Percentiles rank a stretch among this genome's conserved stretches.
phyloP scores from a whole-genome alignment of 2,888 invertebrate species.

The Cryptocheilus praepositus region DNA sequence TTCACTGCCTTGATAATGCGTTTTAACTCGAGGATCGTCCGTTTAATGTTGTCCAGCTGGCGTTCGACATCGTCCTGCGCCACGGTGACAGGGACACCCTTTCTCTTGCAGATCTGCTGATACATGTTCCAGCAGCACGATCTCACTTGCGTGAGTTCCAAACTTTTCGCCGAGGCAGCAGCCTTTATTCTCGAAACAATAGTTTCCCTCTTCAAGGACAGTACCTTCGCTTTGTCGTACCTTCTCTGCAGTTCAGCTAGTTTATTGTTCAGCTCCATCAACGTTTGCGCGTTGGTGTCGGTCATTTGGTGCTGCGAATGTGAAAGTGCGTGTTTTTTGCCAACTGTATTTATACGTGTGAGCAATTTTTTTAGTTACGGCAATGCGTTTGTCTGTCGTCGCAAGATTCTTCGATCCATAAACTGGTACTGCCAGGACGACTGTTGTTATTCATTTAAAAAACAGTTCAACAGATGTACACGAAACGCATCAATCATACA shows the following conservation, averaged over 20 bases:
- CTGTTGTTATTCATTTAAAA: too few relatives aligned
- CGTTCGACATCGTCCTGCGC: constrained; percentile 78
- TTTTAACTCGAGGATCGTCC: constrained; percentile 78
- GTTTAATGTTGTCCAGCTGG: constrained; percentile 80
- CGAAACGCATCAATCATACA: too few relatives aligned
- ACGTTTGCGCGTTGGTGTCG: constrained; percentile 79
- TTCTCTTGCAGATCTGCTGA: constrained; percentile 79
- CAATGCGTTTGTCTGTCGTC: too few relatives aligned
- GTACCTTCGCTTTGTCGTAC: constrained; percentile 78
- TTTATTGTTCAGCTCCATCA: constrained; percentile 81
- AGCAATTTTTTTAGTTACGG: too few relatives aligned
- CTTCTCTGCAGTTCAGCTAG: constrained; percentile 79
- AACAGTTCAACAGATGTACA: too few relatives aligned
- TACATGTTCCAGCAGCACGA: constrained; percentile 80
- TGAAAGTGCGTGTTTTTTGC: constrained; percentile 12
- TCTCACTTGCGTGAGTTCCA: constrained; percentile 78
- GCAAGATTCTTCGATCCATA: too few relatives aligned
- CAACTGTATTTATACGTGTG: not conserved
- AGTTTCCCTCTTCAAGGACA: constrained; percentile 80
- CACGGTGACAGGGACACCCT: constrained; percentile 73
- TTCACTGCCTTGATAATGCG: constrained; percentile 50
- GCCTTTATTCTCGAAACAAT: constrained; percentile 79
- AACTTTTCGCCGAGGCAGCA: constrained; percentile 76
- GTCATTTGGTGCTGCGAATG: constrained; percentile 73
- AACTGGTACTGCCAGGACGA: too few relatives aligned